These are phyloP conservation scores for Calidris pygmaea DNA, from an alignment of 2,113 vertebrate species.

Conservation along the genomic window DNA sequence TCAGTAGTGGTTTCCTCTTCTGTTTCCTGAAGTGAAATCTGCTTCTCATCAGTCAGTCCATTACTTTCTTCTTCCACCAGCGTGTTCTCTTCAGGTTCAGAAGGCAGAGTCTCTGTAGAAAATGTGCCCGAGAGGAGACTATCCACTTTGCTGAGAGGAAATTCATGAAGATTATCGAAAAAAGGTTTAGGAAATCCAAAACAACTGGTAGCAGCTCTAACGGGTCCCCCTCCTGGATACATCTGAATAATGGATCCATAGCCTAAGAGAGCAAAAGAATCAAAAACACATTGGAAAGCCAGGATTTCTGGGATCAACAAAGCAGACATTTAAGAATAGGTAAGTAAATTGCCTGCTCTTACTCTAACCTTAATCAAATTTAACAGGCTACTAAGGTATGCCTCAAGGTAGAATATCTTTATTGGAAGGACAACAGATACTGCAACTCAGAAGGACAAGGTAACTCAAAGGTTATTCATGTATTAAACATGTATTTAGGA, in stretches of 20 bases:
- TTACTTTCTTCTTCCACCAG: constrained; percentile 51
- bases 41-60: constrained; percentile 55
- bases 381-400: neutral
- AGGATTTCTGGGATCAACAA: neutral
- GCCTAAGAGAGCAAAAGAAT: constrained; percentile 72
- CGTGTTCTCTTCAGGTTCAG: constrained; percentile 72
- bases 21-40: constrained; percentile 32
- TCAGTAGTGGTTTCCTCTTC: constrained; percentile 55
- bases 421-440: neutral
- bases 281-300: neutral
- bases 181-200: constrained; percentile 92
- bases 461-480: neutral
- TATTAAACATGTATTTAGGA: neutral
- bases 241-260: constrained; percentile 94
- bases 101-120: constrained; percentile 71
- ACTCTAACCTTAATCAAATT: neutral
- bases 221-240: constrained; percentile 88
- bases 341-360: neutral
- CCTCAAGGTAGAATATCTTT: neutral
- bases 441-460: neutral
- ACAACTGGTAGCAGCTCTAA: constrained; percentile 87
- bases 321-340: neutral
- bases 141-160: constrained; percentile 90
- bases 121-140: constrained; percentile 85
- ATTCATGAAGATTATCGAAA: constrained; percentile 86